Base-by-base conservation (phyloP, 2,113 vertebrate species). In the Microcebus tavaratra region DNA sequence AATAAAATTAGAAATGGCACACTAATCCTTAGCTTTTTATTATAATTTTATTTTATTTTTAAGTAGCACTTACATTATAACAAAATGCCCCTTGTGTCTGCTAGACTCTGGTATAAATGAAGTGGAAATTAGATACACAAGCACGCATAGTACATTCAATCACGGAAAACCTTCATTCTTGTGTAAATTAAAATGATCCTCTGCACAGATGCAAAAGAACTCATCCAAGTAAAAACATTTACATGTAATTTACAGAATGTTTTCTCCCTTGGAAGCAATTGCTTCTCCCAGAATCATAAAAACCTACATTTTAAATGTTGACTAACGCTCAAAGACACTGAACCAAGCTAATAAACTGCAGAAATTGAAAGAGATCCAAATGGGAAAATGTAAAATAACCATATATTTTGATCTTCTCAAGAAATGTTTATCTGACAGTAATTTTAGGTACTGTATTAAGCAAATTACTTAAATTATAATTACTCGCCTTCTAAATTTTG, bases 211-310 rank as follows among this genome's bases (percentile, higher is more conserved):
- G 97, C 96, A 95, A 95, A 98, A 97, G 96, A 98, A 96, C 96
- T 96, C 96, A 97, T 96, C 95, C 96, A 97, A 98, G 98, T 97
- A 97, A 98, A 98, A 98, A 98, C 98, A 98, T 97, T 98, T 98
- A 98, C 97, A 97, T 98, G 96, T 97, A 98, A 97, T 98, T 98
- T 97, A 97, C 97, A 98, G 95, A 97, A 97, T 97, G 97, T 97
- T 97, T 97, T 97, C 97, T 98, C 98, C 97, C 97, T 97, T 88
- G 95, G 97, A 98, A 98, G 97, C 96, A 98, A 98, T 98, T 95
- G 91, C 95, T 97, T 97, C 80, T 31, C 67, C 96, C 88, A 91
- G 97, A 83, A 97, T 97, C 96, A 97, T 97, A 97, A 97, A 98
- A 97, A 94, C 86, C 95, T 93, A 97, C 97, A 97, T 96, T 98